These are phyloP conservation scores for Channa maculata DNA, from an alignment of 2,113 vertebrate genomes.

Conservation along the genomic window DNA sequence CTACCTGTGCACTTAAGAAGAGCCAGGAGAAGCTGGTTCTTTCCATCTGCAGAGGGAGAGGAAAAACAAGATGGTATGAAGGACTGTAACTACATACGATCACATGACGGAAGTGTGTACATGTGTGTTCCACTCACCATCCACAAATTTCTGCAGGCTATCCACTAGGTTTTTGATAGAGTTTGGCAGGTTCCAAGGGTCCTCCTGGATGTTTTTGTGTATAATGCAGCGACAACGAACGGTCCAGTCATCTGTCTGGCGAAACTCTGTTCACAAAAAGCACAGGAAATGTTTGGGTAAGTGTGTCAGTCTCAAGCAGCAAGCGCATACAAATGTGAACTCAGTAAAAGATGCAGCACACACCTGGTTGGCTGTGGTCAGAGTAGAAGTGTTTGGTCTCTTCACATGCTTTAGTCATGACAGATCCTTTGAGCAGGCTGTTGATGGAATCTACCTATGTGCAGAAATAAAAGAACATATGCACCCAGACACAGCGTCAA, in stretches of 20 bases:
- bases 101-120: not conserved
- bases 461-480: conserved; percentile 17
- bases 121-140: conserved; percentile 84
- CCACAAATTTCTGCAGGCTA: conserved; percentile 93
- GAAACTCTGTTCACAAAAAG: conserved; percentile 87
- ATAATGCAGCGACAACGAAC: conserved; percentile 88
- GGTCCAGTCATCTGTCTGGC: conserved; percentile 93
- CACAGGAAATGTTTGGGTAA: conserved; percentile 8
- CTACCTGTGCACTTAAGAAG: conserved; percentile 98
- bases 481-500: not conserved
- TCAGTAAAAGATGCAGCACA: not conserved
- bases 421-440: conserved; percentile 90
- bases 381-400: conserved; percentile 96
- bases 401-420: conserved; percentile 95
- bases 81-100: not conserved
- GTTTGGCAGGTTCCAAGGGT: conserved; percentile 96
- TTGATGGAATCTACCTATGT: conserved; percentile 95
- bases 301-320: not conserved
- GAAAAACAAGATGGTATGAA: conserved; percentile 43
- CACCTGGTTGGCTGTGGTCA: conserved; percentile 95
- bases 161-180: conserved; percentile 95
- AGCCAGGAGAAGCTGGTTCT: conserved; percentile 96
- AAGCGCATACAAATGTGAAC: not conserved
- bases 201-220: conserved; percentile 96
- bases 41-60: conserved; percentile 88